Evolutionary conservation across 64 coral and sea anemone genomes (phyloP).

Genomic region (Montipora efflorescens): DNA sequence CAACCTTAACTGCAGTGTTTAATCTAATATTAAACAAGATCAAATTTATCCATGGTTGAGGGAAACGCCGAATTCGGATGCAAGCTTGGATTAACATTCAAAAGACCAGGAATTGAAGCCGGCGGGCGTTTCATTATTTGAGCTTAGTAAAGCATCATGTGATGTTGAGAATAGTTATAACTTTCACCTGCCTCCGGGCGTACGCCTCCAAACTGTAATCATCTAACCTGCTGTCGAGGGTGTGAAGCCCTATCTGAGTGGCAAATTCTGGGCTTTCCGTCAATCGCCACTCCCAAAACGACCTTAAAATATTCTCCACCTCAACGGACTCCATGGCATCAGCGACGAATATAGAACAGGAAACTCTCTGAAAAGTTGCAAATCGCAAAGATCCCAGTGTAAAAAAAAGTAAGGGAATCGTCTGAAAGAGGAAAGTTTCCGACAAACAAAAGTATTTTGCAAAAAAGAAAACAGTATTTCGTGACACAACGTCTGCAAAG

Average conservation of each 20-base stretch:
- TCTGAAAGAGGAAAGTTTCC: not conserved
- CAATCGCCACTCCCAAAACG: constrained; percentile 95
- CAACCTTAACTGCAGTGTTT: too few species aligned
- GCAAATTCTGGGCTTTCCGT: constrained; percentile 85
- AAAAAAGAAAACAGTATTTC: not conserved
- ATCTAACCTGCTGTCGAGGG: constrained; percentile 68
- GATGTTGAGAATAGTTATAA: not conserved
- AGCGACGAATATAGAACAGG: not conserved
- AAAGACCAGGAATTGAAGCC: too few species aligned
- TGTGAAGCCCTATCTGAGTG: constrained; percentile 77
- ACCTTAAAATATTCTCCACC: constrained; percentile 74
- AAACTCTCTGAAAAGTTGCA: not conserved
- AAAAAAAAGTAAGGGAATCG: not conserved
- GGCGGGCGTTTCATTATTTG: not conserved
- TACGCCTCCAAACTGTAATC: constrained; percentile 71
- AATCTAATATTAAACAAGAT: too few species aligned
- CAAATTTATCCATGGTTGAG: too few species aligned
- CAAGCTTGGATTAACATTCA: too few species aligned
- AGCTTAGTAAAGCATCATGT: not conserved
- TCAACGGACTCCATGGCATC: constrained; percentile 66
- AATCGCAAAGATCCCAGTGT: not conserved
- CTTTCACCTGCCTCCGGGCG: constrained; percentile 61
- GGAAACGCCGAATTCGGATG: too few species aligned
- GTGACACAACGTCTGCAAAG: constrained; percentile 54
- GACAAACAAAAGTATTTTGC: too few species aligned